Evolutionary conservation across 2,797 vertebrate species (phyloP).

Genomic region (Sebastes kiyomatsui): DNA sequence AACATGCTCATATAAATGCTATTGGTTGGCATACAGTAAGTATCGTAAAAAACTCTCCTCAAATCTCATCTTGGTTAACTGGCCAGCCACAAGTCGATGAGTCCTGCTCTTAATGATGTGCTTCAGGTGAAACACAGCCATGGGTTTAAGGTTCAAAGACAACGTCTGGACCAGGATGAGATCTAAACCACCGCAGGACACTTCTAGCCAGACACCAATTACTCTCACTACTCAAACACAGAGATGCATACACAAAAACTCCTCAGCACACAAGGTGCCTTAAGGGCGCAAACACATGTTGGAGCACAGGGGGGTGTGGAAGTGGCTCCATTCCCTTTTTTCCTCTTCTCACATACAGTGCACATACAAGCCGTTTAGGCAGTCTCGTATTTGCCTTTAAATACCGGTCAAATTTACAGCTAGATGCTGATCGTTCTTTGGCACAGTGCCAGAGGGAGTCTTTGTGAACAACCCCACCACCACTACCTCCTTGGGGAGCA

Average conservation of each 20-base stretch:
- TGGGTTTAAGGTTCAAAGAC: constrained; percentile 24
- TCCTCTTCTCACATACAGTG: constrained; percentile 23
- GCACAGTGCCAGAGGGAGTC: constrained; percentile 39
- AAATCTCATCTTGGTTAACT: constrained; percentile 5
- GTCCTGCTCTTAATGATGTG: constrained; percentile 13
- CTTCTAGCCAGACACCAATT: constrained; percentile 37
- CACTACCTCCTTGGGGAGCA: constrained; percentile 34
- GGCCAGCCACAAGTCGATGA: neutral
- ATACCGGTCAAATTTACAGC: constrained; percentile 41
- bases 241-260: constrained; percentile 7
- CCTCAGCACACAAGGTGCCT: neutral
- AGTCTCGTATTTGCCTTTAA: constrained; percentile 45
- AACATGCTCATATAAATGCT: neutral
- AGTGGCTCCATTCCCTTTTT: neutral
- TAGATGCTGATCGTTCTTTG: constrained; percentile 38
- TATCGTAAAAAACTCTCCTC: neutral
- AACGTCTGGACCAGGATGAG: constrained; percentile 1
- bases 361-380: constrained; percentile 6
- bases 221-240: constrained; percentile 12
- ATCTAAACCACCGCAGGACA: constrained; percentile 9
- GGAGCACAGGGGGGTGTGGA: neutral
- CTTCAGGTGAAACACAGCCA: constrained; percentile 5
- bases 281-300: constrained; percentile 36
- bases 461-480: constrained; percentile 43
- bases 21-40: neutral